Percentiles rank a stretch among this genome's conserved stretches.
Evolutionary conservation across 2,888 invertebrate species (phyloP).

Genomic region (Rotaria sp.): DNA sequence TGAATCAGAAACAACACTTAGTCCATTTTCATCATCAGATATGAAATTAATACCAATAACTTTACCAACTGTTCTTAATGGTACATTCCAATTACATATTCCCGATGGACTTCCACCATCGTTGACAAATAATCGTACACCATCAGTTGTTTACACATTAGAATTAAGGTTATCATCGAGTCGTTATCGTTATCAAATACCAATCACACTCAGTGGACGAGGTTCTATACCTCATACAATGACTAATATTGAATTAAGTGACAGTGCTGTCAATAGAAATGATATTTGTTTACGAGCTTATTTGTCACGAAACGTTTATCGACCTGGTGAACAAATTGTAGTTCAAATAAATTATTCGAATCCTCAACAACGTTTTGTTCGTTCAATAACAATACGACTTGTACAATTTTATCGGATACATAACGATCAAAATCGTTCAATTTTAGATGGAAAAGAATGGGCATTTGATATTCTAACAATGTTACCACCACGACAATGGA

Average conservation of each 20-base stretch:
- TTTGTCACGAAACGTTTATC: not conserved
- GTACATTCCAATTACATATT: not conserved
- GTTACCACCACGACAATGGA: not conserved
- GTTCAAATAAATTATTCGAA: not conserved
- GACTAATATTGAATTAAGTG: not conserved
- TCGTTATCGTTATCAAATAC: slow-evolving; percentile 17
- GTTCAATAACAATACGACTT: not conserved
- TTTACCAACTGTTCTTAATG: not conserved
- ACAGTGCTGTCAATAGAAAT: not conserved
- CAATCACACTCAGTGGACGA: not conserved
- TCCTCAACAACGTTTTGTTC: not conserved
- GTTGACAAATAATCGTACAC: not conserved
- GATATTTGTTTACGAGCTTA: not conserved
- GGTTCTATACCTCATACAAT: not conserved
- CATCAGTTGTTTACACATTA: not conserved
- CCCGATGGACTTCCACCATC: not conserved
- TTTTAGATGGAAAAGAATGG: slow-evolving; percentile 7
- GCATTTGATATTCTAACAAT: not conserved
- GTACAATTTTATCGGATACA: not conserved
- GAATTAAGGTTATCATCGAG: not conserved
- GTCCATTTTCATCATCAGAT: not conserved
- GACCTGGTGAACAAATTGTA: slow-evolving; percentile 16
- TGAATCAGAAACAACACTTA: not conserved
- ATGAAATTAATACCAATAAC: not conserved
- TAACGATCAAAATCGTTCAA: not conserved